Evolutionary conservation across 1,140 invertebrate genomes (phyloP).

Genomic region (Apis mellifera): DNA sequence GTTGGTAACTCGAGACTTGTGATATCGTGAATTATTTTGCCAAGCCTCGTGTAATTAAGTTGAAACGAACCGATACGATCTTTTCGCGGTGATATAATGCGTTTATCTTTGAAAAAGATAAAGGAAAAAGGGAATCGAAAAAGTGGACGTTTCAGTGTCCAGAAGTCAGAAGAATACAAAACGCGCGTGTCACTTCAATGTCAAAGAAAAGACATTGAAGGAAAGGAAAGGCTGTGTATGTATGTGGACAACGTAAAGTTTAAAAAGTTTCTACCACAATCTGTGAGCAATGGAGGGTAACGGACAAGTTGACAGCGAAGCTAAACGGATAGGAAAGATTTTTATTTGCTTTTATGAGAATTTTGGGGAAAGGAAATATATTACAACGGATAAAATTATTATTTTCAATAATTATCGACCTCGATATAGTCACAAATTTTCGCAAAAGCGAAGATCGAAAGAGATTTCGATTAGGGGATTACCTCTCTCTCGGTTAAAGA

Average conservation of each 20-base stretch:
- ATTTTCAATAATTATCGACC: too few species aligned
- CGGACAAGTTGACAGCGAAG: conserved; percentile 33
- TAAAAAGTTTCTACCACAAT: conserved; percentile 40
- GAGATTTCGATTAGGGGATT: neutral
- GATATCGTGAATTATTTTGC: neutral
- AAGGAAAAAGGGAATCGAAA: neutral
- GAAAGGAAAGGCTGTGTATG: conserved; percentile 1
- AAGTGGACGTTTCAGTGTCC: neutral
- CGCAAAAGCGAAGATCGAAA: neutral
- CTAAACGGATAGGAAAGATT: conserved; percentile 36
- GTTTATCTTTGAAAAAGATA: neutral
- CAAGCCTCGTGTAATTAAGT: neutral
- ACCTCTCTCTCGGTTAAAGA: neutral
- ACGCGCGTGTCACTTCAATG: conserved; percentile 5
- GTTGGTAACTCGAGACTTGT: conserved; percentile 11
- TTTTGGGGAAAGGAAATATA: neutral
- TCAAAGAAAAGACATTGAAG: neutral
- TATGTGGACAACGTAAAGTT: neutral
- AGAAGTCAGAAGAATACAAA: neutral
- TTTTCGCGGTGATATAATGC: neutral
- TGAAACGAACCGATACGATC: neutral
- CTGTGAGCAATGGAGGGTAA: conserved; percentile 33
- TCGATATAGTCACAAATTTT: neutral
- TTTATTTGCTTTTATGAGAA: neutral
- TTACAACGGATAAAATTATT: too few species aligned